phyloP scores from a whole-genome alignment of 2,888 invertebrate species.

The Amorpha juglandis region DNA sequence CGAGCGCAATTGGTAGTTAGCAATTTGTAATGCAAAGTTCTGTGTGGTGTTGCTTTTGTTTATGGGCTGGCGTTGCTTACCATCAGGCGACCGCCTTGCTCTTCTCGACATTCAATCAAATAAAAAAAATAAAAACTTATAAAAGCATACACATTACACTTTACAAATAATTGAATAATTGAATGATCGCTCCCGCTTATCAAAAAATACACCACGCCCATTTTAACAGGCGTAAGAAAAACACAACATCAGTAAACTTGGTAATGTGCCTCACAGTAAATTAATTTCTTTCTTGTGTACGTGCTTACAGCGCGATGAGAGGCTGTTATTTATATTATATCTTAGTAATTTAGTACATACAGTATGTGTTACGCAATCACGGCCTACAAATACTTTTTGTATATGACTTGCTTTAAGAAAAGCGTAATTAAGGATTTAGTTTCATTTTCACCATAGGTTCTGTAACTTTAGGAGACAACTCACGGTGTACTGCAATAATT shows the following conservation, averaged over 20 bases:
- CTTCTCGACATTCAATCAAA: no score
- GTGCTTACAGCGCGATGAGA: slow-evolving; percentile 13
- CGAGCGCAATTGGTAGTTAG: no score
- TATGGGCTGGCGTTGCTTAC: no score
- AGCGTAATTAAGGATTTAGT: no score
- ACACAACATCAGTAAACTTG: slow-evolving; percentile 51
- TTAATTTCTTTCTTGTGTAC: slow-evolving; percentile 56
- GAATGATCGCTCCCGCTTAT: not conserved
- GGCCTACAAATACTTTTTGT: not conserved
- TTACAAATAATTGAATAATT: not conserved
- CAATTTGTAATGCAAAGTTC: no score
- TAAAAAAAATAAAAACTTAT: no score
- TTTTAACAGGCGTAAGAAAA: slow-evolving; percentile 37
- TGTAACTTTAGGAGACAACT: no score
- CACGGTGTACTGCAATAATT: no score
- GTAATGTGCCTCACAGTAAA: slow-evolving; percentile 60
- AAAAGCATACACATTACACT: no score
- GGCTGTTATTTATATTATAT: slow-evolving; percentile 14
- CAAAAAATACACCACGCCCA: not conserved
- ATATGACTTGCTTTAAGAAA: not conserved
- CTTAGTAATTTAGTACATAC: slow-evolving; percentile 1
- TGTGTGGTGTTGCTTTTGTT: no score
- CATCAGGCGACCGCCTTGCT: no score
- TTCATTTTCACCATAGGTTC: no score
- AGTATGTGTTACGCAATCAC: not conserved